phyloP scores from a whole-genome alignment of 2,888 invertebrate genomes.

The Pseudanteris insignis region DNA sequence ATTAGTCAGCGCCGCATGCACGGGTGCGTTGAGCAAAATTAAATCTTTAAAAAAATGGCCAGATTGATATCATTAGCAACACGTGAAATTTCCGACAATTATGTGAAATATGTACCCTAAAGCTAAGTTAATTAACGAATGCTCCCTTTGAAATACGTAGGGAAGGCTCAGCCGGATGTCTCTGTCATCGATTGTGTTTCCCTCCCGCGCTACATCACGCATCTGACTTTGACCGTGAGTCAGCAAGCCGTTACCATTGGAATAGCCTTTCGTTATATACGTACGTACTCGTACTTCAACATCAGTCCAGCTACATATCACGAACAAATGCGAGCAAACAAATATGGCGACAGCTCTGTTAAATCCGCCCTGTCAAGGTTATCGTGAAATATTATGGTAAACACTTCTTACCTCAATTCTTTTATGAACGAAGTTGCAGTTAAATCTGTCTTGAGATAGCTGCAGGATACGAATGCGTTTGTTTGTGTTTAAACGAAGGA shows the following conservation, averaged over 20 bases:
- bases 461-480: too few species aligned
- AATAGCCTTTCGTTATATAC: slow-evolving; percentile 12
- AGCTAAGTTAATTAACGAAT: slow-evolving; percentile 57
- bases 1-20: slow-evolving; percentile 26
- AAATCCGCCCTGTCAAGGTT: slow-evolving; percentile 5
- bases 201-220: slow-evolving; percentile 44
- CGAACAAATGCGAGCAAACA: slow-evolving; percentile 6
- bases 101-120: slow-evolving; percentile 41
- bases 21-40: too few species aligned
- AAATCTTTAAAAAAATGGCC: slow-evolving; percentile 24
- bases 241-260: slow-evolving; percentile 47
- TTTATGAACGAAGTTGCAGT: not conserved
- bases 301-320: slow-evolving; percentile 21
- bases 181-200: slow-evolving; percentile 59
- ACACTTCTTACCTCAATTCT: slow-evolving; percentile 4
- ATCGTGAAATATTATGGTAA: slow-evolving; percentile 14
- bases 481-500: too few species aligned
- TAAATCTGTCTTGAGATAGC: not conserved
- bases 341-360: slow-evolving; percentile 4
- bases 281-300: slow-evolving; percentile 24
- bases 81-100: slow-evolving; percentile 44
- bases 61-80: slow-evolving; percentile 38
- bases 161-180: slow-evolving; percentile 59
- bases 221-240: slow-evolving; percentile 59
- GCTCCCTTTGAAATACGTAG: slow-evolving; percentile 46